Conservation (phyloP, 2,888 invertebrate species). For the Drosophila aldrichi region DNA sequence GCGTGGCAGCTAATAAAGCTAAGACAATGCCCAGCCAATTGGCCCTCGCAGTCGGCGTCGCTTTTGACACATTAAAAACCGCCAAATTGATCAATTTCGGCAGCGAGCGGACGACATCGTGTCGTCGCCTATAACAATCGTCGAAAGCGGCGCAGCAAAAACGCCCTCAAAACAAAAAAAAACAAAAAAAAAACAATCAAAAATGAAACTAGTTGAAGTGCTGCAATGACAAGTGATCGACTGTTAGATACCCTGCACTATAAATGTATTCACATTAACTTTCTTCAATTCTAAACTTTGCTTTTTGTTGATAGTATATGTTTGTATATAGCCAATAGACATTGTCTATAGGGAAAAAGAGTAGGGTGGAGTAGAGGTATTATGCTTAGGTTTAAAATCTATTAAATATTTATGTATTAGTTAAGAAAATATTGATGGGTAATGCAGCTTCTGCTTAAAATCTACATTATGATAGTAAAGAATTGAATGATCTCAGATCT, state of each 20-base stretch:
- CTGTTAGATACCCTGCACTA: not conserved
- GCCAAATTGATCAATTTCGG: conserved; percentile 71
- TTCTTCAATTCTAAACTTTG: too few relatives aligned
- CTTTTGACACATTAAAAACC: conserved; percentile 68
- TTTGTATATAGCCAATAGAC: too few relatives aligned
- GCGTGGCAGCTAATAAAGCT: conserved; percentile 31
- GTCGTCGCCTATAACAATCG: conserved; percentile 43
- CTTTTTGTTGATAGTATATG: too few relatives aligned
- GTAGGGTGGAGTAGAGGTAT: too few relatives aligned
- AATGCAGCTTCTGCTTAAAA: too few relatives aligned
- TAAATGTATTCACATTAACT: not conserved
- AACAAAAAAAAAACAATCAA: conserved; percentile 22
- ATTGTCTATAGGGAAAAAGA: too few relatives aligned
- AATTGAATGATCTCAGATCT: too few relatives aligned
- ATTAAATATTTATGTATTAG: too few relatives aligned
- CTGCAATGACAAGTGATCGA: not conserved
- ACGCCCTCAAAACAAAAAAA: conserved; percentile 57
- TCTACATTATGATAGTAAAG: too few relatives aligned
- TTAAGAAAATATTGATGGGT: too few relatives aligned
- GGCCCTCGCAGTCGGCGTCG: conserved; percentile 37
- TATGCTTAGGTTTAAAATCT: too few relatives aligned
- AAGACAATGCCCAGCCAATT: conserved; percentile 20
- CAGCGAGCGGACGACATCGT: conserved; percentile 38
- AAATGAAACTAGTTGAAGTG: not conserved
- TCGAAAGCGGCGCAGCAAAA: conserved; percentile 43